Evolutionary conservation across 2,888 invertebrate genomes (phyloP).

Genomic region (Phalera bucephala): DNA sequence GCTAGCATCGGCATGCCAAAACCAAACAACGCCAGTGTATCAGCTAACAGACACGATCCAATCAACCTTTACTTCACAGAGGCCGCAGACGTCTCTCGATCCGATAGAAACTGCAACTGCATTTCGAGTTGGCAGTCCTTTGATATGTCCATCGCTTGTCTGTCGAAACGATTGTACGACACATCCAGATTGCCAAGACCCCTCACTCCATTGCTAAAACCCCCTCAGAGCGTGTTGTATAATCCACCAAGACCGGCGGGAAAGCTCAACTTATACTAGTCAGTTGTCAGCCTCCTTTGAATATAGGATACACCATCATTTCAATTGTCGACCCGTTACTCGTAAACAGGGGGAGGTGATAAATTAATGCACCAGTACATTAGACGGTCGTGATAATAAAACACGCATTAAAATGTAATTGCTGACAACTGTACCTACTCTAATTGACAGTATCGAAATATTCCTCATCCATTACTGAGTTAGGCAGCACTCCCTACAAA

Average conservation of each 20-base stretch:
- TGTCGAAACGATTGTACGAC: conserved; percentile 74
- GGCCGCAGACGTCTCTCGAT: conserved; percentile 77
- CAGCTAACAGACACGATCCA: conserved; percentile 70
- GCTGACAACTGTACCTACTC: conserved; percentile 54
- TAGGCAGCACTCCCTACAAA: not conserved
- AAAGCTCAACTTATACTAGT: conserved; percentile 46
- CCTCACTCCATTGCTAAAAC: conserved; percentile 34
- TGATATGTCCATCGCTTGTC: conserved; percentile 82
- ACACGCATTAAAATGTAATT: conserved; percentile 80
- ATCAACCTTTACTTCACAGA: conserved; percentile 73
- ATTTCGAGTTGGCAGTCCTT: conserved; percentile 75
- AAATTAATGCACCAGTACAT: conserved; percentile 80
- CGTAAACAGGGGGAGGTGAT: conserved; percentile 78
- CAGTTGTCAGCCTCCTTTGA: conserved; percentile 54
- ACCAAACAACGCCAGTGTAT: conserved; percentile 61
- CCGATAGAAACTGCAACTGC: conserved; percentile 79
- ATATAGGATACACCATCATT: conserved; percentile 70
- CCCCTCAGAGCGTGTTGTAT: conserved; percentile 32
- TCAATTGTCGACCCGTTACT: conserved; percentile 76
- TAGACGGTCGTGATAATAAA: conserved; percentile 79
- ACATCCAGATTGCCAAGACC: conserved; percentile 52
- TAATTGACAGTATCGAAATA: conserved; percentile 8
- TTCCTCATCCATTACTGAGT: conserved; percentile 38
- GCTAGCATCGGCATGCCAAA: conserved; percentile 37
- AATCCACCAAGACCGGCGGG: conserved; percentile 30